A percentile compares a stretch with the other conserved stretches of the same genome.
Conservation (phyloP, 2,888 invertebrate genomes). For the Alloplasta piceator region DNA sequence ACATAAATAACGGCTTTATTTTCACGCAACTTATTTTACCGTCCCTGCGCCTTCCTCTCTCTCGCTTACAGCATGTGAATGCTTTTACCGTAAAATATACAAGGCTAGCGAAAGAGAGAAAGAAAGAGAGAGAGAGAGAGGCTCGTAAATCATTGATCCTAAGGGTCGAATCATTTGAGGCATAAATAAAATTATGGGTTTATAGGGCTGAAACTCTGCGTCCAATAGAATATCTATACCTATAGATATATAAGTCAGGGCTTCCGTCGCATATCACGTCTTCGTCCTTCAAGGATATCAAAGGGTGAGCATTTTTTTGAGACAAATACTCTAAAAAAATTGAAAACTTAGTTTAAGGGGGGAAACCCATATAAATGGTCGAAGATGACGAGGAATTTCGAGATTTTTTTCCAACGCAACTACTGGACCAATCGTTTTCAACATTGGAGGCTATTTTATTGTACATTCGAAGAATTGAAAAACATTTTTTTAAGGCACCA, state of each 20-base stretch:
- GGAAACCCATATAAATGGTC: too few relatives aligned
- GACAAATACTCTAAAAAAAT: slow-evolving; percentile 10
- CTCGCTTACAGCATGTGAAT: slow-evolving; percentile 46
- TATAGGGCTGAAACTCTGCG: slow-evolving; percentile 70
- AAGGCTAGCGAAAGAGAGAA: slow-evolving; percentile 34
- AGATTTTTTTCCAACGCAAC: too few relatives aligned
- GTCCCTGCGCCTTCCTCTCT: slow-evolving; percentile 12
- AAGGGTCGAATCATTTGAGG: slow-evolving; percentile 78
- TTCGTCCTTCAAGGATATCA: slow-evolving; percentile 35
- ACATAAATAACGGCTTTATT: slow-evolving; percentile 77
- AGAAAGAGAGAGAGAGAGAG: slow-evolving; percentile 14
- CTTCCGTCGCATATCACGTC: slow-evolving; percentile 52
- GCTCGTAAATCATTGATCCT: slow-evolving; percentile 77
- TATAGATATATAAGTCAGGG: slow-evolving; percentile 18
- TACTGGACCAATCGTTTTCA: too few relatives aligned
- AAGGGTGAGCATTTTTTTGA: slow-evolving; percentile 17
- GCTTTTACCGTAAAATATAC: slow-evolving; percentile 73
- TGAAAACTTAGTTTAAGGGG: background rate
- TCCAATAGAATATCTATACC: slow-evolving; percentile 34
- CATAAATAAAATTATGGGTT: slow-evolving; percentile 82
- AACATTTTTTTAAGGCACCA: too few relatives aligned
- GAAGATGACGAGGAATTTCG: too few relatives aligned
- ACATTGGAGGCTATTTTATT: too few relatives aligned
- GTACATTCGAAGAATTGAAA: too few relatives aligned
- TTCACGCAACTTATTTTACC: slow-evolving; percentile 72